These are phyloP conservation scores for Apamea anceps DNA, from an alignment of 2,888 invertebrate genomes.

Conservation along the genomic window DNA sequence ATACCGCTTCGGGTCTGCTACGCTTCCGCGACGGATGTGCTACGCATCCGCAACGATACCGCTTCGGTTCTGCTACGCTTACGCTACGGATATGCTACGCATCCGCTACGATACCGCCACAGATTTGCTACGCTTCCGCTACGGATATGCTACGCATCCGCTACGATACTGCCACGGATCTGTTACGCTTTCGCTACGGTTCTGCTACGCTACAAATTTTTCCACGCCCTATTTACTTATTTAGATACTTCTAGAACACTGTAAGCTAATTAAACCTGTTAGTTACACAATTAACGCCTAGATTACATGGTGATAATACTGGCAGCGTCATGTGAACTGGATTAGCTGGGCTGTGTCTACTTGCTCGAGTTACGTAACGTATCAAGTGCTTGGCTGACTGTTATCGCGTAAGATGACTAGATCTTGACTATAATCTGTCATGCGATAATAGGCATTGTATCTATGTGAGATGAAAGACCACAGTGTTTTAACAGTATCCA, in stretches of 20 bases:
- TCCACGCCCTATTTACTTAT: background rate
- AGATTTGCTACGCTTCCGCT: background rate
- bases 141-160: background rate
- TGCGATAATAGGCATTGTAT: background rate
- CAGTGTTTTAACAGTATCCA: background rate
- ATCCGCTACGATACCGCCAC: background rate
- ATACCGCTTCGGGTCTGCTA: background rate
- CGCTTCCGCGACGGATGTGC: background rate
- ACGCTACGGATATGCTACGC: background rate
- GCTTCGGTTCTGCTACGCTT: background rate
- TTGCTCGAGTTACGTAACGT: slow-evolving; percentile 40
- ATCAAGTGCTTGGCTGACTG: slow-evolving; percentile 38
- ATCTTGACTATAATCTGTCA: background rate
- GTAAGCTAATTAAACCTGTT: slow-evolving; percentile 42
- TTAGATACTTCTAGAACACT: background rate
- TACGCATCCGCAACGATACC: background rate
- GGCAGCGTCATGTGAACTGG: slow-evolving; percentile 30
- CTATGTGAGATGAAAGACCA: background rate
- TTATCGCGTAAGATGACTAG: slow-evolving; percentile 34
- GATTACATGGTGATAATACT: slow-evolving; percentile 31
- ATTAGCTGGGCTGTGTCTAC: slow-evolving; percentile 42
- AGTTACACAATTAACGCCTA: slow-evolving; percentile 43
- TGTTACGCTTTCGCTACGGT: background rate
- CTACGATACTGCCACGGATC: background rate
- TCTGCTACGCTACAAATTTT: background rate